Conservation (phyloP, 2,797 vertebrate species). For the Steatocranus sp. region DNA sequence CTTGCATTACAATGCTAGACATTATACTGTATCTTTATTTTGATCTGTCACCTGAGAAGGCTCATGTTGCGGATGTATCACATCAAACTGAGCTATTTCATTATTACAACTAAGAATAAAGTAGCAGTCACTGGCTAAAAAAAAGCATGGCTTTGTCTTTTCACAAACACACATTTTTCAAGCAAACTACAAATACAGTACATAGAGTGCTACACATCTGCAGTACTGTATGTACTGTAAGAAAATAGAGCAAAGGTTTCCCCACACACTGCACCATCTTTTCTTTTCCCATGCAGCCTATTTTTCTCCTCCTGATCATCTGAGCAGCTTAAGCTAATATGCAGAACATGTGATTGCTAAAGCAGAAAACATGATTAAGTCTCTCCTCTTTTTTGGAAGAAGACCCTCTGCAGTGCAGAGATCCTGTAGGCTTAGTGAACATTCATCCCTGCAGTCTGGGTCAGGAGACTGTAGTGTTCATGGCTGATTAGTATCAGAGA, state of each 20-base stretch:
- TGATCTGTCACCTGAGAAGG: not conserved
- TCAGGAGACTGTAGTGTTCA: constrained; percentile 36
- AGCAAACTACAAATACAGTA: not conserved
- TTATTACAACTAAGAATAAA: not conserved
- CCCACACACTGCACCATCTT: not conserved
- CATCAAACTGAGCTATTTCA: not conserved
- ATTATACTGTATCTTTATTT: not conserved
- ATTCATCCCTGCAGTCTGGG: constrained; percentile 40
- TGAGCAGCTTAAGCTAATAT: constrained; percentile 63
- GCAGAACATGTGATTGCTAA: constrained; percentile 69
- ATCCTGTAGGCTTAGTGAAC: constrained; percentile 33
- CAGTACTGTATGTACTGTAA: not conserved
- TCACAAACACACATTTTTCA: not conserved
- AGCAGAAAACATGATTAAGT: constrained; percentile 70
- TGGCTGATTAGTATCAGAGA: constrained; percentile 26
- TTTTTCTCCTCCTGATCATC: constrained; percentile 32
- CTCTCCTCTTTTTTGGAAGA: constrained; percentile 37
- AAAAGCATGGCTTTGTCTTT: not conserved
- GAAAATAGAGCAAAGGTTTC: constrained; percentile 14
- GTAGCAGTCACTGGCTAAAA: not conserved
- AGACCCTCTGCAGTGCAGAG: constrained; percentile 35
- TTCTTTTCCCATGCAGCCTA: not conserved
- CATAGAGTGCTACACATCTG: not conserved
- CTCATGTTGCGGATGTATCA: not conserved
- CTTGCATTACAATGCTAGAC: not conserved